Evolutionary conservation across 2,797 vertebrate species (phyloP).

Genomic region (Helarctos malayanus): DNA sequence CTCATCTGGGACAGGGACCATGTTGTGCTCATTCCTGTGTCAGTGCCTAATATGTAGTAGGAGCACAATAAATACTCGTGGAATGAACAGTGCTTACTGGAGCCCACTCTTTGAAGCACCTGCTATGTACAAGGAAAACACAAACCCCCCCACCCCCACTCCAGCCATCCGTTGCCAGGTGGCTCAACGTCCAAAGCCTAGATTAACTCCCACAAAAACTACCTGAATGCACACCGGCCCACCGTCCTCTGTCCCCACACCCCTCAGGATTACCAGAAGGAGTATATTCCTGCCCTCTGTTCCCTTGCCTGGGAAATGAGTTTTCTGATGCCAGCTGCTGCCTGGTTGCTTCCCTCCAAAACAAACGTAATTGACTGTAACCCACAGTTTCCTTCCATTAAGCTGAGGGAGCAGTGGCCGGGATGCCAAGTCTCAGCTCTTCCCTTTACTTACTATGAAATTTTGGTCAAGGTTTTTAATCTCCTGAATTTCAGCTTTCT

Average conservation of each 20-base stretch:
- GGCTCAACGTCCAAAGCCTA: not conserved
- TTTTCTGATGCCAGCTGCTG: slow-evolving; percentile 20
- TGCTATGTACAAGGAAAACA: not conserved
- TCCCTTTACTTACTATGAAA: not conserved
- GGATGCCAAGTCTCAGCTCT: not conserved
- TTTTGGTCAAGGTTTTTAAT: slow-evolving; percentile 27
- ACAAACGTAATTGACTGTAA: slow-evolving; percentile 51
- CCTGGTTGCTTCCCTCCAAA: slow-evolving; percentile 60
- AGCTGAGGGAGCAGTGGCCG: not conserved
- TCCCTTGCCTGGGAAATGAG: slow-evolving; percentile 33
- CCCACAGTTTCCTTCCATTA: not conserved
- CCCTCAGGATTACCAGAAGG: not conserved
- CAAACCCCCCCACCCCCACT: not conserved
- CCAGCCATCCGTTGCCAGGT: not conserved
- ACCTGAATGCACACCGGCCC: not conserved
- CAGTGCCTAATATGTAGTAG: not conserved
- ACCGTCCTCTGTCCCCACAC: not conserved
- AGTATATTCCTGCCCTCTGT: not conserved
- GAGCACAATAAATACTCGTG: not conserved
- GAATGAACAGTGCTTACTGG: not conserved
- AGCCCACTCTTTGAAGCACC: slow-evolving; percentile 15
- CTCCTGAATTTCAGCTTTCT: slow-evolving; percentile 30
- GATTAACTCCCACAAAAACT: not conserved
- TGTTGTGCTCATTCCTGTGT: not conserved
- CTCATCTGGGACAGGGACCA: not conserved